Percentiles rank a stretch among this genome's conserved stretches.
phyloP scores from a whole-genome alignment of 2,113 vertebrate species.

The Pungitius pungitius region DNA sequence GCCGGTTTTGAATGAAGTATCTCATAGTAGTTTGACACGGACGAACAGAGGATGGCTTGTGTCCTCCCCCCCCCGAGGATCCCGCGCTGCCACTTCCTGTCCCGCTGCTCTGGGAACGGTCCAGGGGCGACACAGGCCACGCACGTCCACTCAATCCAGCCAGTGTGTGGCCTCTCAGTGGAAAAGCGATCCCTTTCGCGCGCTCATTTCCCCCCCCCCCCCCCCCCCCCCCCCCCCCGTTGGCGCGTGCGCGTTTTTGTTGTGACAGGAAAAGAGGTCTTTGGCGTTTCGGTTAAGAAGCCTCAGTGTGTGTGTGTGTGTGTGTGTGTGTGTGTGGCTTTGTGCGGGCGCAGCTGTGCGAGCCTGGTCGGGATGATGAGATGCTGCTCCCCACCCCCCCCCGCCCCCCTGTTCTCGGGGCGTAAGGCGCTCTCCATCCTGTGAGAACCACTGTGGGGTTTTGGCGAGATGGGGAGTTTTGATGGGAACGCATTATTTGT shows the following conservation, averaged over 20 bases:
- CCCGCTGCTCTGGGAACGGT: slow-evolving; percentile 65
- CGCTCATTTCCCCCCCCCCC: too few species aligned
- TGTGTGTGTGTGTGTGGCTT: slow-evolving; percentile 68
- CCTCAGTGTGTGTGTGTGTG: slow-evolving; percentile 65
- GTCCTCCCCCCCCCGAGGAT: slow-evolving; percentile 67
- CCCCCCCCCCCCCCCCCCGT: too few species aligned
- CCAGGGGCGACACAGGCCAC: slow-evolving; percentile 78
- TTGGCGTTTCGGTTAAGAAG: slow-evolving; percentile 68
- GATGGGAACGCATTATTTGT: slow-evolving; percentile 6
- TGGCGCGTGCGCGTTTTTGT: slow-evolving; percentile 34
- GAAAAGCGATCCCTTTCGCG: slow-evolving; percentile 55
- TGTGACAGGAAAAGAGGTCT: slow-evolving; percentile 71
- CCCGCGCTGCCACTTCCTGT: slow-evolving; percentile 76
- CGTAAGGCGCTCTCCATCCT: slow-evolving; percentile 25
- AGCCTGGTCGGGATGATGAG: slow-evolving; percentile 57
- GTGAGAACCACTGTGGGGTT: slow-evolving; percentile 28
- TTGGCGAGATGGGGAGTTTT: slow-evolving; percentile 27
- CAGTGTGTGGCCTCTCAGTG: slow-evolving; percentile 75
- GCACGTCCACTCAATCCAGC: slow-evolving; percentile 77
- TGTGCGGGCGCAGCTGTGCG: slow-evolving; percentile 74
- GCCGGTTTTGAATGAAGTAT: slow-evolving; percentile 73
- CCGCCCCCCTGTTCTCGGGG: not conserved
- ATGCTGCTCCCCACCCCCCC: slow-evolving; percentile 31
- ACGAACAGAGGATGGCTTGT: slow-evolving; percentile 79
- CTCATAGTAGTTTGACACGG: slow-evolving; percentile 69